Evolutionary conservation across 2,888 invertebrate genomes (phyloP).

Genomic region (Stenodera caucasica): DNA sequence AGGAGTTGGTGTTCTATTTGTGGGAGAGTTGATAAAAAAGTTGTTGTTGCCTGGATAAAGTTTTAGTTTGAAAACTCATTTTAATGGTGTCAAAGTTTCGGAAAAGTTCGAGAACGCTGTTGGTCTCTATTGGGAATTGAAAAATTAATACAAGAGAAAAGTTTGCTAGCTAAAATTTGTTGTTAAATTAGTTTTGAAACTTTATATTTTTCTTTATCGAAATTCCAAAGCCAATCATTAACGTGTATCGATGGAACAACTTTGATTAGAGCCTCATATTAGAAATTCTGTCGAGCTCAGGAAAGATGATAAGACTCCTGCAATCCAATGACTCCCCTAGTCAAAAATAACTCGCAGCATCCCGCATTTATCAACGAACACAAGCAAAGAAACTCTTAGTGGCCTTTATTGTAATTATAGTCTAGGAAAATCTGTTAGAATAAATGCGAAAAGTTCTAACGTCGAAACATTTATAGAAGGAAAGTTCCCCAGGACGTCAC

Average conservation of each 20-base stretch:
- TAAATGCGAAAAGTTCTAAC: conserved; percentile 9
- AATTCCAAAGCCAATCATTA: too few relatives aligned
- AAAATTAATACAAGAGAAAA: conserved; percentile 20
- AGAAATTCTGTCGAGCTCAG: conserved; percentile 22
- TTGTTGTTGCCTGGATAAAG: conserved; percentile 11
- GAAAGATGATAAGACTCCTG: conserved; percentile 35
- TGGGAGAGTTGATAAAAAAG: conserved; percentile 22
- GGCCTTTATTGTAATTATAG: too few relatives aligned
- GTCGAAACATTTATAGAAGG: conserved; percentile 16
- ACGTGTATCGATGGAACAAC: too few relatives aligned
- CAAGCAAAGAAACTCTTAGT: too few relatives aligned
- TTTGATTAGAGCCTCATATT: too few relatives aligned
- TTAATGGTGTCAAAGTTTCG: conserved; percentile 35
- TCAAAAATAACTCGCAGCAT: neutral
- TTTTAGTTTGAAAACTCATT: conserved; percentile 37
- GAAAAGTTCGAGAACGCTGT: conserved; percentile 20
- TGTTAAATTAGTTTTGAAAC: conserved; percentile 16
- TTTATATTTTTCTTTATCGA: too few relatives aligned
- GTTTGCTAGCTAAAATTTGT: conserved; percentile 21
- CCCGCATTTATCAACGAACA: too few relatives aligned
- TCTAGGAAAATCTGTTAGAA: neutral
- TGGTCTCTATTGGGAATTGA: conserved; percentile 23
- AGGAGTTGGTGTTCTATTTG: conserved; percentile 17
- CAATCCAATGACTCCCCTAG: conserved; percentile 35
- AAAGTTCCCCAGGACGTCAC: conserved; percentile 23